A percentile compares a stretch with the other conserved stretches of the same genome.
These are phyloP conservation scores for Cremastobaeus sp. DNA, from an alignment of 2,888 invertebrate species.

Conservation along the genomic window DNA sequence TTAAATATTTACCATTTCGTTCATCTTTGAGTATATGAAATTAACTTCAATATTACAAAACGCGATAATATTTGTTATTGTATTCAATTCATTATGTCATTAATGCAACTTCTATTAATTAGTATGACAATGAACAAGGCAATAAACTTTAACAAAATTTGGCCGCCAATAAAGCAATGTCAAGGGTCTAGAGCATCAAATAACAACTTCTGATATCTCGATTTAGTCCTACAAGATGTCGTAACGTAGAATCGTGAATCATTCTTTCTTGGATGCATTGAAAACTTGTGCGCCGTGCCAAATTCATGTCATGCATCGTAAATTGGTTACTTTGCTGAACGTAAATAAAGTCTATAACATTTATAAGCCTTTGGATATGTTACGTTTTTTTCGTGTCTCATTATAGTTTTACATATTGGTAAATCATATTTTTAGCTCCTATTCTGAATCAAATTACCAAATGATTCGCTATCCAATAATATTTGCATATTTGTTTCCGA, in stretches of 20 bases:
- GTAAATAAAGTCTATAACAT: slow-evolving; percentile 48
- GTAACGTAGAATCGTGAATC: slow-evolving; percentile 62
- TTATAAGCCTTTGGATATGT: slow-evolving; percentile 23
- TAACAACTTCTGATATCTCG: slow-evolving; percentile 57
- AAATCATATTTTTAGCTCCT: slow-evolving; percentile 2
- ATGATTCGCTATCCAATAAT: neutral
- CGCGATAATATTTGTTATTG: too few species aligned
- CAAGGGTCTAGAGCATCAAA: slow-evolving; percentile 69
- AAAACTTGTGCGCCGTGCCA: slow-evolving; percentile 46
- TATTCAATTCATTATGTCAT: too few species aligned
- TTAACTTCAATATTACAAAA: too few species aligned
- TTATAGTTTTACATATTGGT: neutral
- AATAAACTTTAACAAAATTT: slow-evolving; percentile 46
- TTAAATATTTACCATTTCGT: too few species aligned
- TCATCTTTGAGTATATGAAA: too few species aligned
- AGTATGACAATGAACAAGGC: too few species aligned
- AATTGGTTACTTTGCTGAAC: slow-evolving; percentile 54
- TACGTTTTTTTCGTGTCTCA: slow-evolving; percentile 30
- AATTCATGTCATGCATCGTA: slow-evolving; percentile 54
- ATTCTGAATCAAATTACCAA: neutral
- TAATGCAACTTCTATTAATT: too few species aligned
- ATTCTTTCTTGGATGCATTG: slow-evolving; percentile 54
- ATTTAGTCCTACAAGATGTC: slow-evolving; percentile 65
- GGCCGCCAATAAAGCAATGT: slow-evolving; percentile 62
- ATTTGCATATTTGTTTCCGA: neutral